Evolutionary conservation across 1,140 invertebrate species (phyloP).

Genomic region (Pectinophora gossypiella): DNA sequence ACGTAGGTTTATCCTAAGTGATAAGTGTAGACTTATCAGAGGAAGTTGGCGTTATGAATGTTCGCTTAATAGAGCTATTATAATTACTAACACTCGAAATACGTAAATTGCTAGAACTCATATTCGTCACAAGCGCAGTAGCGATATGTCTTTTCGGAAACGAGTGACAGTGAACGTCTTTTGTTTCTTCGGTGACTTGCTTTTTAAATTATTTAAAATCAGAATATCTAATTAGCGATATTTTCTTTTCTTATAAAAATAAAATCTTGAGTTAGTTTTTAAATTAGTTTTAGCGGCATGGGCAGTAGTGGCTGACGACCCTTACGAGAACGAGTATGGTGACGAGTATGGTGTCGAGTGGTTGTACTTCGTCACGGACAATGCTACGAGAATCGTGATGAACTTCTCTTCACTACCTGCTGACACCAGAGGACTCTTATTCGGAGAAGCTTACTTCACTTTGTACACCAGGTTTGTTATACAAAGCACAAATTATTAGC

Average conservation of each 20-base stretch:
- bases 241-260: too few relatives aligned
- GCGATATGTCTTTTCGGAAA: neutral
- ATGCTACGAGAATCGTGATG: constrained; percentile 32
- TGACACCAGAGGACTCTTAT: constrained; percentile 31
- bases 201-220: too few relatives aligned
- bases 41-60: too few relatives aligned
- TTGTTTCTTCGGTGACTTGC: neutral
- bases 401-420: constrained; percentile 44
- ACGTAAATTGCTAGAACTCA: neutral
- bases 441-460: constrained; percentile 48
- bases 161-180: neutral
- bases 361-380: constrained; percentile 44
- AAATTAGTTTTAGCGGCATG: neutral
- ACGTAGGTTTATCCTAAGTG: too few relatives aligned
- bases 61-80: too few relatives aligned
- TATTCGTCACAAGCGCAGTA: neutral
- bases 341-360: constrained; percentile 34
- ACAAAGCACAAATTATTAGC: too few relatives aligned
- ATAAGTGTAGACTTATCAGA: too few relatives aligned
- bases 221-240: too few relatives aligned
- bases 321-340: constrained; percentile 21
- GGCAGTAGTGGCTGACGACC: neutral
- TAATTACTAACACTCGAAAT: too few relatives aligned
- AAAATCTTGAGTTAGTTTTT: too few relatives aligned
- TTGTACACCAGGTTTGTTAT: constrained; percentile 50